Evolutionary conservation across 2,888 invertebrate genomes (phyloP).

Genomic region (Sipunculus nudus): DNA sequence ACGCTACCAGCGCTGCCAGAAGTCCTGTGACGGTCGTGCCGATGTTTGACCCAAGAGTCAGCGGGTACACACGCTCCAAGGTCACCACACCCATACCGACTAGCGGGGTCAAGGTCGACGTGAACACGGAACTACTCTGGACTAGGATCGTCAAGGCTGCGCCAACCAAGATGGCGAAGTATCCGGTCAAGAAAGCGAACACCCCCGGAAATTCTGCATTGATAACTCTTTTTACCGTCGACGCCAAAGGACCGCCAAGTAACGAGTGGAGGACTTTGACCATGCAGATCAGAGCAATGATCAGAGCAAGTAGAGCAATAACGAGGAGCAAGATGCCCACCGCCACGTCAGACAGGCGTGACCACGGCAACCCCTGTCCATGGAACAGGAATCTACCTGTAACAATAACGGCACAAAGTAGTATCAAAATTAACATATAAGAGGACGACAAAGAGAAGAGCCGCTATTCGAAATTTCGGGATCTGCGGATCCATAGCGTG

Average conservation of each 20-base stretch:
- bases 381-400: constrained; percentile 31
- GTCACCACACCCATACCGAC: constrained; percentile 53
- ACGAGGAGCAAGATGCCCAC: constrained; percentile 68
- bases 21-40: constrained; percentile 56
- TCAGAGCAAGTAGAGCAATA: constrained; percentile 67
- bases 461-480: too few species aligned
- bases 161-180: constrained; percentile 51
- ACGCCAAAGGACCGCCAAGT: constrained; percentile 48
- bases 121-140: constrained; percentile 57
- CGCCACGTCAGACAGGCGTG: constrained; percentile 52
- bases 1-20: constrained; percentile 51
- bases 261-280: constrained; percentile 68
- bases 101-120: constrained; percentile 55
- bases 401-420: too few species aligned
- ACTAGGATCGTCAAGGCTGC: constrained; percentile 53
- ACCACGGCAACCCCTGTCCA: constrained; percentile 15
- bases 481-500: too few species aligned
- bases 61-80: constrained; percentile 52
- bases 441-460: too few species aligned
- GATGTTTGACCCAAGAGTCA: constrained; percentile 56
- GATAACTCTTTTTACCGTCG: constrained; percentile 53
- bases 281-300: constrained; percentile 68
- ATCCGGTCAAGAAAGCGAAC: constrained; percentile 48
- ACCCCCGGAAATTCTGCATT: constrained; percentile 61
- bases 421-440: too few species aligned